These are phyloP conservation scores for Heloderma charlesbogerti DNA, from an alignment of 2,113 vertebrate species.

Conservation along the genomic window DNA sequence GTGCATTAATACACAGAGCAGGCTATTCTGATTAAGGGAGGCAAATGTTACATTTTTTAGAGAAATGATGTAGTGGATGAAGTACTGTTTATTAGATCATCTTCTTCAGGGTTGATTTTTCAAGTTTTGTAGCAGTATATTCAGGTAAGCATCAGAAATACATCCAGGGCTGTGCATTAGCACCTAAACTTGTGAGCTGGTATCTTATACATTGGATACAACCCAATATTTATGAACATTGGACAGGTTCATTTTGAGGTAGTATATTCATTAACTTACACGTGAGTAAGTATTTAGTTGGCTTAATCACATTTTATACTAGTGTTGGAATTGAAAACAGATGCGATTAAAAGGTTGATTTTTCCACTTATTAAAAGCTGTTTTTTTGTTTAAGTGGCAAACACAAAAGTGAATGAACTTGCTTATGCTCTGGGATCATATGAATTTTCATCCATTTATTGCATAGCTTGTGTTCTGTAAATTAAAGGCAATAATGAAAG, in stretches of 20 bases:
- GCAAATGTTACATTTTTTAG: constrained; percentile 6
- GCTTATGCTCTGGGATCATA: neutral
- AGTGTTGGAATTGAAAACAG: neutral
- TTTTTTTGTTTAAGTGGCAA: no score
- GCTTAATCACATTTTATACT: neutral
- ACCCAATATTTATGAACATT: neutral
- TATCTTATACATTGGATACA: no score
- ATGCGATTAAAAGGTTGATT: neutral
- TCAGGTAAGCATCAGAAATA: neutral
- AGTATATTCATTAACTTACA: neutral
- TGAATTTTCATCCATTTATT: neutral
- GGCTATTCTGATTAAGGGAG: neutral
- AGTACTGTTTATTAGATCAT: neutral
- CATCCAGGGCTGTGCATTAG: neutral
- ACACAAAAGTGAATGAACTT: neutral
- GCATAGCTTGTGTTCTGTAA: neutral
- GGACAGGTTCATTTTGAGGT: no score
- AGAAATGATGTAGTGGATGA: neutral
- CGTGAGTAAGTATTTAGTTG: neutral
- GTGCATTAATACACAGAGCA: neutral
- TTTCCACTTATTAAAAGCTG: neutral
- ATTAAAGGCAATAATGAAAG: neutral
- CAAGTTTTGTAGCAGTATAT: neutral
- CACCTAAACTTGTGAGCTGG: no score
- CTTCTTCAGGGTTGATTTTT: neutral